Evolutionary conservation across 2,113 vertebrate species (phyloP).

Genomic region (Micronycteris hirsuta): DNA sequence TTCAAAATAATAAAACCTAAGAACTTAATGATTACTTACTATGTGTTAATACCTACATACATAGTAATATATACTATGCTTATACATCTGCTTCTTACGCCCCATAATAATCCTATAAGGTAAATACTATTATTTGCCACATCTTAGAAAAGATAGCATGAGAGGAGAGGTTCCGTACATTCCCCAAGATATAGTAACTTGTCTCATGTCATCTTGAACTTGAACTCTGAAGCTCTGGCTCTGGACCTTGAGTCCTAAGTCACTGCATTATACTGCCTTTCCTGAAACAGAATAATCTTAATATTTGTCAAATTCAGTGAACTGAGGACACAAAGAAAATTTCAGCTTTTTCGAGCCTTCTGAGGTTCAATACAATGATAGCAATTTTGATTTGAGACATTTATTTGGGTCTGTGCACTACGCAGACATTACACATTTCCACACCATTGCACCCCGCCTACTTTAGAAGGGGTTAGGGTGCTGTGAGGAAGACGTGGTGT

Average conservation of each 20-base stretch:
- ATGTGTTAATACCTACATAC: background rate
- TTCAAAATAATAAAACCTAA: background rate
- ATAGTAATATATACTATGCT: background rate
- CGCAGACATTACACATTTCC: background rate
- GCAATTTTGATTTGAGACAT: background rate
- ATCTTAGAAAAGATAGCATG: background rate
- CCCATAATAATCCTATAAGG: background rate
- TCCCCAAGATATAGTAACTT: background rate
- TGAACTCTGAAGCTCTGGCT: background rate
- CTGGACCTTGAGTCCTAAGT: background rate
- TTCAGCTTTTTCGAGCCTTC: background rate
- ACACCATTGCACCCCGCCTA: background rate
- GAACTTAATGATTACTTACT: background rate
- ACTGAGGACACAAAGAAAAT: background rate
- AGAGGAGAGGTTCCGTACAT: background rate
- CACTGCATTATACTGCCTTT: background rate
- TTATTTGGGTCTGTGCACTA: background rate
- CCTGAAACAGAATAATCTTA: background rate
- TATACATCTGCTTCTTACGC: background rate
- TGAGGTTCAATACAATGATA: background rate
- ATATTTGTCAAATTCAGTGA: background rate
- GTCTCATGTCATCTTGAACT: background rate
- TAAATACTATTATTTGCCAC: background rate
- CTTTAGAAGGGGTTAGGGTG: background rate
- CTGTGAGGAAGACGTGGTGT: background rate